A percentile compares a stretch with the other conserved stretches of the same genome.
These are phyloP conservation scores for Hemistola chrysoprasaria DNA, from an alignment of 2,888 invertebrate species.

Conservation along the genomic window DNA sequence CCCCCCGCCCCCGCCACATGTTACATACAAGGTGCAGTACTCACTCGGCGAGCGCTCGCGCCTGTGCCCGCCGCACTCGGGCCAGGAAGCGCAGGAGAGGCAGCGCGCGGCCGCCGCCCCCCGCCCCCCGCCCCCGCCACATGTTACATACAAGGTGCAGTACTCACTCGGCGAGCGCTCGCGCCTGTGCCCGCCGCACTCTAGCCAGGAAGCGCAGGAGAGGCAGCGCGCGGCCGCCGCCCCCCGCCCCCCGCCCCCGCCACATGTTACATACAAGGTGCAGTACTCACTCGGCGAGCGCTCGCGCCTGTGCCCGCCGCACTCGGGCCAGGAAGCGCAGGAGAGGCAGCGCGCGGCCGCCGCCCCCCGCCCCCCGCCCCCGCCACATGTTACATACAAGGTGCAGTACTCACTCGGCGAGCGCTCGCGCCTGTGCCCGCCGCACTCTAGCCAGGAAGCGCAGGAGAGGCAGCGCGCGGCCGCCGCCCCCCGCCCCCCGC, in stretches of 20 bases:
- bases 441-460: slow-evolving; percentile 93
- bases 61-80: slow-evolving; percentile 92
- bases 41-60: slow-evolving; percentile 75
- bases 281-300: slow-evolving; percentile 73
- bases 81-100: slow-evolving; percentile 95
- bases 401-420: slow-evolving; percentile 65
- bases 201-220: slow-evolving; percentile 94
- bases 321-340: slow-evolving; percentile 93
- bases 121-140: slow-evolving; percentile 97
- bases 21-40: slow-evolving; percentile 45
- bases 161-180: slow-evolving; percentile 71
- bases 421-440: slow-evolving; percentile 87
- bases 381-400: slow-evolving; percentile 74
- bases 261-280: slow-evolving; percentile 42
- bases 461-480: slow-evolving; percentile 91
- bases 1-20: slow-evolving; percentile 94
- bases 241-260: slow-evolving; percentile 98
- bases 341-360: slow-evolving; percentile 90
- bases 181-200: slow-evolving; percentile 91
- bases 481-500: slow-evolving; percentile 94
- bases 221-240: slow-evolving; percentile 87
- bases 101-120: slow-evolving; percentile 86
- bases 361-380: slow-evolving; percentile 96
- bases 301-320: slow-evolving; percentile 89
- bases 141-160: slow-evolving; percentile 39